A percentile compares a stretch with the other conserved stretches of the same genome.
Evolutionary conservation across 2,113 vertebrate species (phyloP).

Genomic region (Dromiciops gliroides): DNA sequence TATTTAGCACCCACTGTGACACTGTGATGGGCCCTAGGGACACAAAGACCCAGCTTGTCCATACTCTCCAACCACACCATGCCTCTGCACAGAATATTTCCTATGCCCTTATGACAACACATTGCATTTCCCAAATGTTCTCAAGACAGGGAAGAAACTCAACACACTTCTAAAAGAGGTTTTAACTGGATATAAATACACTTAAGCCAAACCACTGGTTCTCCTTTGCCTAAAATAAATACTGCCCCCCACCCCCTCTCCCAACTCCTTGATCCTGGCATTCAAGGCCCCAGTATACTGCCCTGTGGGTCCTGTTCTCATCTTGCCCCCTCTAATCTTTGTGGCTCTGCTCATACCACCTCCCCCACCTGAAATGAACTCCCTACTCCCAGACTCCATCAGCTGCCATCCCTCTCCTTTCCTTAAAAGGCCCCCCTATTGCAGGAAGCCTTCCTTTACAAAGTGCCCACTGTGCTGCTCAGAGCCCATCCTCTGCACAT

Average conservation of each 20-base stretch:
- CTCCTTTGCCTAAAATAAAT: neutral
- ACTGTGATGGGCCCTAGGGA: neutral
- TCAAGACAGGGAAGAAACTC: neutral
- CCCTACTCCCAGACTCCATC: neutral
- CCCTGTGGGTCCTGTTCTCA: neutral
- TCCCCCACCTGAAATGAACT: neutral
- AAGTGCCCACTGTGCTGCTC: neutral
- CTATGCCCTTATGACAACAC: neutral
- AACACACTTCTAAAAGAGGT: neutral
- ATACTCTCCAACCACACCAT: neutral
- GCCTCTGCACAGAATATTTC: too few species aligned
- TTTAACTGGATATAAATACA: neutral
- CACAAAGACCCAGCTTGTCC: neutral
- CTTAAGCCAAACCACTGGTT: neutral
- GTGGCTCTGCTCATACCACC: neutral
- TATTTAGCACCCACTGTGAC: neutral
- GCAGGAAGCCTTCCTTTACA: neutral
- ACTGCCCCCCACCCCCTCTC: neutral
- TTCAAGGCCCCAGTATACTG: neutral
- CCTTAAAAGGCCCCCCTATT: constrained; percentile 22
- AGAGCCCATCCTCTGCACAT: neutral
- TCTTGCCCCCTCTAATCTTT: neutral
- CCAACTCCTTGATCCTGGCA: neutral
- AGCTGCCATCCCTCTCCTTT: neutral
- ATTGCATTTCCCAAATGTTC: neutral